phyloP scores from a whole-genome alignment of 2,797 vertebrate genomes.

The Ceryle rudis region DNA sequence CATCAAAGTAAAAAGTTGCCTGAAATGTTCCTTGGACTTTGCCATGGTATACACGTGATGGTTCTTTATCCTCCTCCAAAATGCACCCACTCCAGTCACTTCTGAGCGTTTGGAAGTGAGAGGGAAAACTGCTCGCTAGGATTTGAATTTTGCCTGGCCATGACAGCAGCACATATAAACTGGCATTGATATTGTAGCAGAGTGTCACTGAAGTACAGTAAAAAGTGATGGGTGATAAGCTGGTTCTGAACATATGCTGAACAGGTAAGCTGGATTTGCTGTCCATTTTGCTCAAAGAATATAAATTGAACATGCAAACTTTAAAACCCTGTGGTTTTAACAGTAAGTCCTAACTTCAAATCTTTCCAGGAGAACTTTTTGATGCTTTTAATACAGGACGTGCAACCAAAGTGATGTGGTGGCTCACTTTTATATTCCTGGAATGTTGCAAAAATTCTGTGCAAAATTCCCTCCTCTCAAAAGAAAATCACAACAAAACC shows the following conservation, averaged over 20 bases:
- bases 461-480: not conserved
- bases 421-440: not conserved
- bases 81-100: accelerated
- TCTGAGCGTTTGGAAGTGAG: not conserved
- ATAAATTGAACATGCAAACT: not conserved
- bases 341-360: not conserved
- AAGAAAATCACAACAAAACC: not conserved
- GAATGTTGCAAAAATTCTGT: not conserved
- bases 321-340: not conserved
- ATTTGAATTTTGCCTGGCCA: not conserved
- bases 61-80: not conserved
- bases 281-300: not conserved
- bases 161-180: not conserved
- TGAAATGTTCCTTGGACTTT: not conserved
- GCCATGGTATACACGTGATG: not conserved
- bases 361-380: not conserved
- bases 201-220: not conserved
- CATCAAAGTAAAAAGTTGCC: not conserved
- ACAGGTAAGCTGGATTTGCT: not conserved
- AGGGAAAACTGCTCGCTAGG: not conserved
- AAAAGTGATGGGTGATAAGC: not conserved
- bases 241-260: not conserved
- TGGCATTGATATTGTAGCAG: not conserved
- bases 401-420: not conserved
- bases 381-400: not conserved